Evolutionary conservation across 2,797 vertebrate genomes (phyloP).

Genomic region (Amphiprion clarkii): DNA sequence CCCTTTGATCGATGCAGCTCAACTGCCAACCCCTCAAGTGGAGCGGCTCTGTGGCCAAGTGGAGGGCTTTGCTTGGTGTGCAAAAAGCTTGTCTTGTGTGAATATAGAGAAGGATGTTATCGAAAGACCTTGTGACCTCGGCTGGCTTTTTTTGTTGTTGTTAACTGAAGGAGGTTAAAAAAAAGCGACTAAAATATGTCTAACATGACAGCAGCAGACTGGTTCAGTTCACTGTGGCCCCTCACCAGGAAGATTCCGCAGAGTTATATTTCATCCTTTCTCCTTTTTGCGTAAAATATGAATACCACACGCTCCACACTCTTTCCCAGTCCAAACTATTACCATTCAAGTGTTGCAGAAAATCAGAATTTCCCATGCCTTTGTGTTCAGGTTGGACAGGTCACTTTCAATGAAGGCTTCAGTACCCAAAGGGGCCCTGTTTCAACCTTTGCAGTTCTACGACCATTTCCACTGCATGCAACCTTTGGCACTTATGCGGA

Average conservation of each 20-base stretch:
- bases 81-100: not conserved
- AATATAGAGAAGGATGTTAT: not conserved
- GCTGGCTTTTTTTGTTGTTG: not conserved
- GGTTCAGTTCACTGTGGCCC: not conserved
- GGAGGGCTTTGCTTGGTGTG: constrained; percentile 10
- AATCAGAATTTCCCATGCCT: too few relatives aligned
- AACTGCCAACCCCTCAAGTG: constrained; percentile 37
- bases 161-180: not conserved
- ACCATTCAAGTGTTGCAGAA: too few relatives aligned
- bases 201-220: not conserved
- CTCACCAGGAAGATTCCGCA: too few relatives aligned
- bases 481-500: too few relatives aligned
- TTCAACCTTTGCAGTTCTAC: too few relatives aligned
- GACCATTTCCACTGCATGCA: too few relatives aligned
- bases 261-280: too few relatives aligned
- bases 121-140: constrained; percentile 15
- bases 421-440: too few relatives aligned
- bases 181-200: not conserved
- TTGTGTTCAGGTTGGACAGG: too few relatives aligned
- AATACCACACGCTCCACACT: not conserved
- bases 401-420: too few relatives aligned
- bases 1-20: constrained; percentile 41
- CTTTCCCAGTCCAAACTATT: not conserved
- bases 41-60: constrained; percentile 16
- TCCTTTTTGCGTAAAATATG: not conserved